Conservation (phyloP, 2,888 invertebrate species). For the Psylliodes chrysocephalus region DNA sequence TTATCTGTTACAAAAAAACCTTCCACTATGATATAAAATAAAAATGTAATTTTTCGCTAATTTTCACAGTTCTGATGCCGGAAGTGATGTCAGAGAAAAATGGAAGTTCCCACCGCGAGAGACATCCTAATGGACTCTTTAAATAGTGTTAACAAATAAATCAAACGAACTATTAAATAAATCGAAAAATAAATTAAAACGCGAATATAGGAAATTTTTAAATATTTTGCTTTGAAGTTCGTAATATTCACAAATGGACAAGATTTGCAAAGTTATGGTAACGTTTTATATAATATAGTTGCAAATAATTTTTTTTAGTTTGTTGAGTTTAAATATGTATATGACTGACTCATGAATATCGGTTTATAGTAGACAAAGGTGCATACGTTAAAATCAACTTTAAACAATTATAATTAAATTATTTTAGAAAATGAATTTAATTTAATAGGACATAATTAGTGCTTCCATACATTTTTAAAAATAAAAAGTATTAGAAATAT, state of each 20-base stretch:
- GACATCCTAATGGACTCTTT: slow-evolving; percentile 58
- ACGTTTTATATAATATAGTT: neutral
- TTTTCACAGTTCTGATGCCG: slow-evolving; percentile 56
- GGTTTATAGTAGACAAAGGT: too few species aligned
- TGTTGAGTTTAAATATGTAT: neutral
- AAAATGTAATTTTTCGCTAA: slow-evolving; percentile 34
- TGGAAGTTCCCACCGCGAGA: slow-evolving; percentile 63
- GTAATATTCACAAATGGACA: slow-evolving; percentile 43
- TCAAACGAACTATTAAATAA: slow-evolving; percentile 46
- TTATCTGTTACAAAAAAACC: slow-evolving; percentile 13
- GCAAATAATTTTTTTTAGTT: slow-evolving; percentile 1
- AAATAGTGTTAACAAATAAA: slow-evolving; percentile 50
- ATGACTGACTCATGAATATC: too few species aligned
- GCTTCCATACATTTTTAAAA: too few species aligned
- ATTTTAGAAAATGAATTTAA: too few species aligned
- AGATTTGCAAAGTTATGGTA: slow-evolving; percentile 52
- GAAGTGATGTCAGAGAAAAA: slow-evolving; percentile 59
- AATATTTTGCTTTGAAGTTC: slow-evolving; percentile 47
- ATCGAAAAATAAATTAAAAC: slow-evolving; percentile 42
- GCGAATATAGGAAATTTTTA: slow-evolving; percentile 50
- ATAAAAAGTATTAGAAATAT: too few species aligned
- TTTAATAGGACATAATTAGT: too few species aligned
- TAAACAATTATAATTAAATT: too few species aligned
- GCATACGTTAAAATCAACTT: too few species aligned
- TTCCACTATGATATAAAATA: slow-evolving; percentile 10